Conservation (phyloP, 30 jellyfish, hydroid and myxozoan species). For the Aurelia coerulea region DNA sequence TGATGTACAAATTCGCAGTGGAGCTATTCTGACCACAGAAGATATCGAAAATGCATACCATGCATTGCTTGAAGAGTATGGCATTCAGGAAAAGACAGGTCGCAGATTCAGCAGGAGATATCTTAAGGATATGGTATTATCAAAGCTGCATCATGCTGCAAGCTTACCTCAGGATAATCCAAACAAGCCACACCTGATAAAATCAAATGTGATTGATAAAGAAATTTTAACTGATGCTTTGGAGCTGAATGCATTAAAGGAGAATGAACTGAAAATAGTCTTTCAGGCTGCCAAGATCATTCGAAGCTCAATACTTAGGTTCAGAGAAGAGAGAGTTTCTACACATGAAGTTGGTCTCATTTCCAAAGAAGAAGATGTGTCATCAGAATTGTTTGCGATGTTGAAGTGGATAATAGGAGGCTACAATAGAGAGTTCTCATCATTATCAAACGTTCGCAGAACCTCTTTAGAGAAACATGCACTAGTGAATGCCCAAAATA, state of each 20-base stretch:
- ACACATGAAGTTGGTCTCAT: not conserved
- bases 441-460: conserved; percentile 3
- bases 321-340: not conserved
- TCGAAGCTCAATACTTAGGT: not conserved
- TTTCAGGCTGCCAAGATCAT: not conserved
- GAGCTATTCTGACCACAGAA: conserved; percentile 3
- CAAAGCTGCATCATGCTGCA: not conserved
- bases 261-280: not conserved
- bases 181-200: not conserved
- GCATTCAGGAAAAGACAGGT: not conserved
- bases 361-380: conserved; percentile 3
- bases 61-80: conserved; percentile 3
- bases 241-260: not conserved
- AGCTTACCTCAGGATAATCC: conserved; percentile 1
- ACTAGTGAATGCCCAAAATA: not conserved
- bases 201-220: not conserved
- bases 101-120: not conserved
- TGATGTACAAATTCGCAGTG: conserved; percentile 5
- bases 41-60: not conserved
- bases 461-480: conserved; percentile 9
- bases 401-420: not conserved
- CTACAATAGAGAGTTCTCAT: conserved; percentile 4
- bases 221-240: not conserved
- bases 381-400: not conserved
- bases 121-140: not conserved